Base-by-base conservation (phyloP, 2,888 invertebrate species). In the Cremastinae sp. region DNA sequence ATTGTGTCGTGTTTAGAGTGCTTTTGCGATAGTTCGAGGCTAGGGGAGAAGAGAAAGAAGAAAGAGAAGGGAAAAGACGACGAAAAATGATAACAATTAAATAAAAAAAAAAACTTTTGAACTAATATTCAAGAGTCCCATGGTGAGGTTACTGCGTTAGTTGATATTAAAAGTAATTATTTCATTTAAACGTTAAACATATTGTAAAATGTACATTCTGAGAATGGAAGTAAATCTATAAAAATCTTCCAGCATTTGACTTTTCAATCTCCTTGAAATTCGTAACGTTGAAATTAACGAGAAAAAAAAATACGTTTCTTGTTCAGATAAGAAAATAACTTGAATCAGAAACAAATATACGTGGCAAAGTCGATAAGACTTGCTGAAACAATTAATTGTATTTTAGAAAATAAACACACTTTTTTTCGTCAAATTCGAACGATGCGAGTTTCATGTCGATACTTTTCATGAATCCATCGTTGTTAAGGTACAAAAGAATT, bases 181-280 rank as follows among this genome's bases (percentile, higher is more conserved):
- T 81, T 81, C 81, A 79, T 83, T 82, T 80, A 78, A 82, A 84
- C 79, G 80, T 81, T 82, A 84, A 69, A 80, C 84, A 69, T 76
- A 79, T 81, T 83, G 82, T 83, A 82, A 82, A 81, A 81, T 83
- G 85, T 86, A 86, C 81, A 86, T 85, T 90, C 90, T 88, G 86
- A 89, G 88, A 88, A 86, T 89, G 90, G 90, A 90, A 90, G 90
- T 90, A 90, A 89, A 64, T 87, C 88, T 90, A 88, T 83, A 79
- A 84, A 89, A 85, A 90, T 89, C 90, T 90, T 90, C 90, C 89
- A 87, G 45, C 16, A 16, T 34, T 45, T 56, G 12, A 45, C 59
- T 65, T 64, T 62, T 70, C 51, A 71, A 74, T 78, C n/a, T 28
- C 28, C 5, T 28, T 28, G 28, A 28, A 28, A 28, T 28, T 28